A percentile compares a stretch with the other conserved stretches of the same genome.
Evolutionary conservation across 2,113 vertebrate species (phyloP).

Genomic region (Meriones unguiculatus): DNA sequence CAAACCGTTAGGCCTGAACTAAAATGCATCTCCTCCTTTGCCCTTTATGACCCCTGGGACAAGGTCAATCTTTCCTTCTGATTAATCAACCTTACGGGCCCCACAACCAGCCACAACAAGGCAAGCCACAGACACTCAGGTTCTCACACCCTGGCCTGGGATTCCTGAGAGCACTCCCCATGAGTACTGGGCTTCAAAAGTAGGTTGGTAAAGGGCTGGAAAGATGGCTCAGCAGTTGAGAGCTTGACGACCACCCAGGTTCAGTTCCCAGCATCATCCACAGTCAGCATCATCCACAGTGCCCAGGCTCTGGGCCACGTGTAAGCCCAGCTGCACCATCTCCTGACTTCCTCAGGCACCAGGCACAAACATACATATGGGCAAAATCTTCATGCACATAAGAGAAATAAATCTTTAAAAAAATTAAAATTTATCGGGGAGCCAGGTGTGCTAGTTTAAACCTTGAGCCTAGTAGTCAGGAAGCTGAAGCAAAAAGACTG

Average conservation of each 20-base stretch:
- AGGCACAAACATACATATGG: not conserved
- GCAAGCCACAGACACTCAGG: not conserved
- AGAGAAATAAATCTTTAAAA: not conserved
- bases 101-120: not conserved
- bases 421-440: not conserved
- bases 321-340: not conserved
- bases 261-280: not conserved
- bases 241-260: not conserved
- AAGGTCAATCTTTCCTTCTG: slow-evolving; percentile 22
- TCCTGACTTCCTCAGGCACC: not conserved
- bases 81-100: not conserved
- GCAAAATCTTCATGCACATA: not conserved
- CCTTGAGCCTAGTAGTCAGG: not conserved
- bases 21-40: not conserved
- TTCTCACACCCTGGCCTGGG: not conserved
- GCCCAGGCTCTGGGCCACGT: not conserved
- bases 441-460: not conserved
- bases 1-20: slow-evolving; percentile 31
- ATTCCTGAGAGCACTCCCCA: not conserved
- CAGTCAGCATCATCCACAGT: no score
- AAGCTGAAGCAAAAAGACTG: not conserved
- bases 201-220: not conserved
- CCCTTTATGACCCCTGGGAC: slow-evolving; percentile 2
- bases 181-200: slow-evolving; percentile 24
- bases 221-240: not conserved